Conservation (phyloP, 92 coral and sea anemone species). For the Epizoanthus fatuus region DNA sequence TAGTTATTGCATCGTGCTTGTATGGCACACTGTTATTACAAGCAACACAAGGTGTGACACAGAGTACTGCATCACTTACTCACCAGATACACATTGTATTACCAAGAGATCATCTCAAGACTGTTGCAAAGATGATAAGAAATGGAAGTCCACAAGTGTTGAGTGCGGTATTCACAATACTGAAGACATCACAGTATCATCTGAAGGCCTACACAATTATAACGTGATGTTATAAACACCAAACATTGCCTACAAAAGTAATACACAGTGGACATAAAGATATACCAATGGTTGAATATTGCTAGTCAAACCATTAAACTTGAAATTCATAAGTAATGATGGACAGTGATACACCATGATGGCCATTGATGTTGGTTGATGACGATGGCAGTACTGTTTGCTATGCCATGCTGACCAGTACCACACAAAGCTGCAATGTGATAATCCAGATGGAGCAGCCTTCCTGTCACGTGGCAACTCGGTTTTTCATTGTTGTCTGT, state of each 20-base stretch:
- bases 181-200: not conserved
- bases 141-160: not conserved
- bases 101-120: too few species aligned
- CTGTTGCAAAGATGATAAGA: not conserved
- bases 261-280: not conserved
- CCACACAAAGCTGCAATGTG: slow-evolving; percentile 25
- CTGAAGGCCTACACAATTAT: not conserved
- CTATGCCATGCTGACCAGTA: slow-evolving; percentile 10
- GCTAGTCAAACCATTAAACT: not conserved
- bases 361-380: slow-evolving; percentile 32
- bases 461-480: slow-evolving; percentile 3
- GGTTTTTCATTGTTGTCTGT: slow-evolving; percentile 33
- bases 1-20: too few species aligned
- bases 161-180: not conserved
- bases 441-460: slow-evolving; percentile 19
- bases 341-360: slow-evolving; percentile 34
- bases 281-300: not conserved
- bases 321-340: slow-evolving; percentile 8
- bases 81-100: too few species aligned
- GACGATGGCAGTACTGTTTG: slow-evolving; percentile 6
- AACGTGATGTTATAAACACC: not conserved
- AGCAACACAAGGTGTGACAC: too few species aligned
- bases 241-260: not conserved
- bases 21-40: too few species aligned
- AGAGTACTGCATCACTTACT: too few species aligned